Conservation (phyloP, 2,888 invertebrate species). For the Dynastes hyllus region DNA sequence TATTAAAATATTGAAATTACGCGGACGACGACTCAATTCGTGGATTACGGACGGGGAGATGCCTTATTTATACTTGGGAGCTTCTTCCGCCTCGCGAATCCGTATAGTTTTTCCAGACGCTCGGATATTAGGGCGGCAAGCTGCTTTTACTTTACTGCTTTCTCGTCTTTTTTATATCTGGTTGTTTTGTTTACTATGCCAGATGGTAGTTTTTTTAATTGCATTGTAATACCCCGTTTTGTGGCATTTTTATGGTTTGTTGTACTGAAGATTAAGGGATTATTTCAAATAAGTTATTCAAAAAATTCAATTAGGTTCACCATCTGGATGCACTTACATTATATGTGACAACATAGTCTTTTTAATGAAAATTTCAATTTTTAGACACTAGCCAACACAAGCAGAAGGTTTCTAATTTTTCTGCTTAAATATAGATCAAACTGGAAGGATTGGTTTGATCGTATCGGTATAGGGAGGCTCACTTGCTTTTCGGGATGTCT, state of each 20-base stretch:
- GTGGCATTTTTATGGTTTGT: background rate
- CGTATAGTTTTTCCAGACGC: slow-evolving; percentile 29
- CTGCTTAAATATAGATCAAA: too few relatives aligned
- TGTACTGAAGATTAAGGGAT: background rate
- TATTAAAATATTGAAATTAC: slow-evolving; percentile 47
- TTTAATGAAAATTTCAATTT: too few relatives aligned
- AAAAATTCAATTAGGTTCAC: too few relatives aligned
- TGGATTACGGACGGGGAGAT: slow-evolving; percentile 42
- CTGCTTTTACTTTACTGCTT: slow-evolving; percentile 34
- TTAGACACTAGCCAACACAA: too few relatives aligned
- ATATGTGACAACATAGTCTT: too few relatives aligned
- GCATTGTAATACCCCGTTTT: background rate
- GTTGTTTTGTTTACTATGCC: slow-evolving; percentile 21
- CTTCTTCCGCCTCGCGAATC: slow-evolving; percentile 31
- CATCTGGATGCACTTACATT: too few relatives aligned
- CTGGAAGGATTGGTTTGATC: too few relatives aligned
- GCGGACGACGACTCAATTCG: slow-evolving; percentile 42
- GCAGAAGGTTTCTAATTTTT: too few relatives aligned
- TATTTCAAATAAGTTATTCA: too few relatives aligned
- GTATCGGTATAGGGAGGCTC: too few relatives aligned
- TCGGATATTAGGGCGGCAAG: slow-evolving; percentile 21
- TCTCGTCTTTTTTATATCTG: slow-evolving; percentile 34
- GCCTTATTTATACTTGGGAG: slow-evolving; percentile 37
- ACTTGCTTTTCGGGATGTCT: too few relatives aligned
- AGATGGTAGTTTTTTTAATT: background rate